phyloP scores from a whole-genome alignment of 2,113 vertebrate genomes.

The Spizaetus ornatus region DNA sequence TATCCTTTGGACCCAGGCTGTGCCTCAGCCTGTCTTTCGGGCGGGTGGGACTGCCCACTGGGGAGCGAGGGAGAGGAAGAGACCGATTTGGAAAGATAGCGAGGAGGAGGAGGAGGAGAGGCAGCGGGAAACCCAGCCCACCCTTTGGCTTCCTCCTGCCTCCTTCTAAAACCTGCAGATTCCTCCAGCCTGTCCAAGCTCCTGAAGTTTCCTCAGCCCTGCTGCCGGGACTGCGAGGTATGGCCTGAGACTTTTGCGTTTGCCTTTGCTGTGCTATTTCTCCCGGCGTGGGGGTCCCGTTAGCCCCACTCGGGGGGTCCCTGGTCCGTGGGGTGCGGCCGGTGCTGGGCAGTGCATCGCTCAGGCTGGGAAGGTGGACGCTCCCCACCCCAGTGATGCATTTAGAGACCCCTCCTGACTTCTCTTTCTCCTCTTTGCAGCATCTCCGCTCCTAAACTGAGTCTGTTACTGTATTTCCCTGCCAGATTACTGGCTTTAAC shows the following conservation, averaged over 20 bases:
- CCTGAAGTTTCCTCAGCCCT: slow-evolving; percentile 72
- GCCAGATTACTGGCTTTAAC: background rate
- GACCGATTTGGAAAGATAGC: slow-evolving; percentile 58
- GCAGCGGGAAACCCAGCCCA: slow-evolving; percentile 81
- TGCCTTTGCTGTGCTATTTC: background rate
- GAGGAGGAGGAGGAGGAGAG: slow-evolving; percentile 59
- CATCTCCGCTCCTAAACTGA: background rate
- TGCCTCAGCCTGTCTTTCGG: slow-evolving; percentile 18
- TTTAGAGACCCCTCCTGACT: background rate
- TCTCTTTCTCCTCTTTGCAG: background rate
- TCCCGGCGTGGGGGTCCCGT: background rate
- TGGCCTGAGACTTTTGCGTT: background rate
- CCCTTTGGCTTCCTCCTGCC: slow-evolving; percentile 80
- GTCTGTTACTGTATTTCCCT: background rate
- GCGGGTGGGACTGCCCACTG: slow-evolving; percentile 57
- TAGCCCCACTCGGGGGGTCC: background rate
- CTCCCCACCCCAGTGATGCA: background rate
- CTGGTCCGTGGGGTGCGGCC: background rate
- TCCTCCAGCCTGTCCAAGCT: slow-evolving; percentile 73
- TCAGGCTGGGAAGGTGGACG: background rate
- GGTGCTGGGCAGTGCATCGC: rapidly evolving
- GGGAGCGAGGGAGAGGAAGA: slow-evolving; percentile 54
- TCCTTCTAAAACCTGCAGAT: slow-evolving; percentile 78
- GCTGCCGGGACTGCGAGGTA: slow-evolving; percentile 77
- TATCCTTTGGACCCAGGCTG: slow-evolving; percentile 26